Base-by-base conservation (phyloP, 2,797 vertebrate species). In the Coregonus sp. region DNA sequence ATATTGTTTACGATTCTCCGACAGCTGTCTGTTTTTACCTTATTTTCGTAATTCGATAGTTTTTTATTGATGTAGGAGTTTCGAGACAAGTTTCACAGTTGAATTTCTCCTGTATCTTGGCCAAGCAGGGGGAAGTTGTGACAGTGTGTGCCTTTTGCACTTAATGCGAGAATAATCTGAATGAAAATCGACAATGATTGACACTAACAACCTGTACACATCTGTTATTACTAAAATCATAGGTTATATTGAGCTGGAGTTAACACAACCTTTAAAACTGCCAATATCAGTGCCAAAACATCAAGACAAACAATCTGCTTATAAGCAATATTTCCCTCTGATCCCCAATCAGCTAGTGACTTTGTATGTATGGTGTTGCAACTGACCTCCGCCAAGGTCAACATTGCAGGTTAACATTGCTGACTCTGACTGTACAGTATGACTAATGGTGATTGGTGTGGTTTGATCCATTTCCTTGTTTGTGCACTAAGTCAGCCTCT, bases 101-200 rank as follows among this genome's bases (percentile, higher is more conserved):
- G 76, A 84, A 82, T 82, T 85, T 81, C 75, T 89, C 78, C 75
- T 91, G 84, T 88, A 79, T 82, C 75, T 82, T 86, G 85, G 85
- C 74, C 74, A 85, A 88, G 82, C 76, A 81, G 86, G 88, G 86
- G 90, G 82, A 89, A 88, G 85, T 89, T 89, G 87, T 88, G 89
- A 90, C 90, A 81, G 88, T 76, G 82, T 37, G 93, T 94, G 94
- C 94, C 93, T 95, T 95, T 93, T 93, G 94, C 94, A 93, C 94
- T 91, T 89, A 80, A 70, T 86, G 76, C 88, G 86, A 84, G 82
- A 86, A 86, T 75, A 85, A 86, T 90, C 78, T 86, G 88, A 93
- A 93, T 89, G 89, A 91, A 87, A 85, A 86, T 90, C 87, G 90
- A 94, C 90, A 85, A 84, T 91, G 91, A 93, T 91, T 92, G 91